These are phyloP conservation scores for Heloderma charlesbogerti DNA, from an alignment of 2,113 vertebrate genomes.

Conservation along the genomic window DNA sequence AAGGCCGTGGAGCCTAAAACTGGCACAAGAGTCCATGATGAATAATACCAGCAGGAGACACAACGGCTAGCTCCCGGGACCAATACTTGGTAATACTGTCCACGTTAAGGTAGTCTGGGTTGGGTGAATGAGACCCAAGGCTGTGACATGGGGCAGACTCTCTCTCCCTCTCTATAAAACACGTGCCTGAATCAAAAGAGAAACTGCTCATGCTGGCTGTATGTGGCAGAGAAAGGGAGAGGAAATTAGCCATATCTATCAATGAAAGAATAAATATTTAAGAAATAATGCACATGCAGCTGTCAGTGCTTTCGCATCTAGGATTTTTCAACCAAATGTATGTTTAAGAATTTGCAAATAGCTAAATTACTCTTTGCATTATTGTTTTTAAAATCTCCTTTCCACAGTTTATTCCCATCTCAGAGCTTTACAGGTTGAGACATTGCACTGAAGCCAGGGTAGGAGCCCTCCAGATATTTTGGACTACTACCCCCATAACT, in stretches of 20 bases:
- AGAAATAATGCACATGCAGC: not conserved
- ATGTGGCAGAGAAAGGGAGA: not conserved
- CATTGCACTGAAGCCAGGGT: not conserved
- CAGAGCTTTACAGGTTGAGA: constrained; percentile 13
- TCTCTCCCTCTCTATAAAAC: constrained; percentile 14
- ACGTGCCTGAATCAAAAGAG: not conserved
- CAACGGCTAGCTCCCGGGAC: constrained; percentile 62
- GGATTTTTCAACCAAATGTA: not conserved
- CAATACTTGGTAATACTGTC: constrained; percentile 25
- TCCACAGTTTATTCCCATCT: constrained; percentile 39
- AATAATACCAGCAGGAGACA: constrained; percentile 75
- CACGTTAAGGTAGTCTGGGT: constrained; percentile 30
- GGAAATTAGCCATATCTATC: constrained; percentile 29
- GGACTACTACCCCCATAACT: not conserved
- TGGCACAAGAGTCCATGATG: constrained; percentile 67
- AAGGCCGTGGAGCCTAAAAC: constrained; percentile 69
- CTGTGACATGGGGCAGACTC: constrained; percentile 20
- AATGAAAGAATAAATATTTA: constrained; percentile 6
- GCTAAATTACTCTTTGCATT: not conserved
- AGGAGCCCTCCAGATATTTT: not conserved
- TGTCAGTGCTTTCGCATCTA: not conserved
- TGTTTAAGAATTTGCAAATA: not conserved
- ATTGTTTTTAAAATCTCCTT: constrained; percentile 40
- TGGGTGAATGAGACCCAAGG: constrained; percentile 30
- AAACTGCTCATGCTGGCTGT: constrained; percentile 12